Base-by-base conservation (phyloP, 2,888 invertebrate genomes). In the Diogma glabrata region DNA sequence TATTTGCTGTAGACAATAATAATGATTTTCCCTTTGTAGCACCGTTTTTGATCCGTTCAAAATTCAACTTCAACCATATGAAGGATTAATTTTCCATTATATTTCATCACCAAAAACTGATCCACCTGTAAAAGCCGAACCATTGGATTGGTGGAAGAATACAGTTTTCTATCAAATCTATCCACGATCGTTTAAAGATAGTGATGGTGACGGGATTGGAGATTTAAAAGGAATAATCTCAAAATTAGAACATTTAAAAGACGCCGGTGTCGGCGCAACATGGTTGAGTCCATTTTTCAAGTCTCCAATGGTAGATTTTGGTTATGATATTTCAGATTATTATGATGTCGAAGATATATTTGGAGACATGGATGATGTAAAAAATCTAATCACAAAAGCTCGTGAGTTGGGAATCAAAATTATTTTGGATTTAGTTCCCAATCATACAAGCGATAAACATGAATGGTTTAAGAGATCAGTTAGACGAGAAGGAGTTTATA, bases 111-210 rank as follows among this genome's bases (percentile, higher is more conserved):
- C 7, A 2, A 20, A 20, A 16, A 3, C 24, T 17, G 47, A 28
- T 20, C 24, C 47, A 30, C n/a, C 7, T 12, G 22, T 72, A 20
- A 70, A 69, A 1, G 76, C 88, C 20, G 81, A 87, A 40, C 74
- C 77, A 0, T n/a, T n/a, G 74, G 63, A 64, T 49, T 67, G 69
- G 68, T 67, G 66, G 65, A 61, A 66, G 53, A 64, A 60, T 53
- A 69, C 64, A 19, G 68, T 66, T 56, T 78, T 85, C 60, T 91
- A 92, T 66, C 86, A 90, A 64, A 80, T 88, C 17, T 85, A 86
- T 63, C 83, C 87, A 1, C 76, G 84, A 58, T 85, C 88, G 2
- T 91, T 87, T 69, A 77, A 78, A 60, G 92, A 93, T 64, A 79
- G 81, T 43, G 69, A 87, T 62, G 82, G 81, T 1, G 84, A 88